Conservation (phyloP, 2,113 vertebrate species). For the Zosterops borbonicus region DNA sequence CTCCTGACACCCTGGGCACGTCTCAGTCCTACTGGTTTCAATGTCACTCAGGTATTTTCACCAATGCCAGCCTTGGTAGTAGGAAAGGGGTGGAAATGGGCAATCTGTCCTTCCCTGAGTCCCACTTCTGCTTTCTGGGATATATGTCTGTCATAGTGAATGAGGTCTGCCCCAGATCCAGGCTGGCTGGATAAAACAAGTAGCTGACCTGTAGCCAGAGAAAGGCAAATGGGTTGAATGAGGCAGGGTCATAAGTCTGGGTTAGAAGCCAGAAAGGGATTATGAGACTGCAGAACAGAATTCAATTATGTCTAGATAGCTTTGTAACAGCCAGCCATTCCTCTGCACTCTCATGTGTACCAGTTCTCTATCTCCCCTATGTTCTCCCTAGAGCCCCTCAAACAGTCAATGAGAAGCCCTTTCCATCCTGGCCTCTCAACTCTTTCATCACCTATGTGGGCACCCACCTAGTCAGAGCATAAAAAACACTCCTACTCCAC, state of each 20-base stretch:
- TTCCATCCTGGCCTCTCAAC: background rate
- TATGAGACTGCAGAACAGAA: background rate
- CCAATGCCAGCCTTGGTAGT: background rate
- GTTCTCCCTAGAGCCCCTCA: background rate
- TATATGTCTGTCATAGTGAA: background rate
- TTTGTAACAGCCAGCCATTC: background rate
- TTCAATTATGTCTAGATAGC: background rate
- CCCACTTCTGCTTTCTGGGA: background rate
- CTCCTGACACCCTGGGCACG: fast-evolving
- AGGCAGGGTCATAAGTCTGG: background rate
- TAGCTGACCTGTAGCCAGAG: background rate
- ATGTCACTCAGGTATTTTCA: background rate
- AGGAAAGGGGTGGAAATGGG: background rate
- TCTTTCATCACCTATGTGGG: background rate
- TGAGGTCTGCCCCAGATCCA: background rate
- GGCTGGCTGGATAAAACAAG: background rate
- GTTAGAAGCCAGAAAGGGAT: background rate
- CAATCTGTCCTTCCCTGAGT: background rate
- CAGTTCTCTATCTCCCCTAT: background rate
- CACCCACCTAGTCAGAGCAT: background rate
- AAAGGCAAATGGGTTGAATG: background rate
- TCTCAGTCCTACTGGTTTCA: background rate
- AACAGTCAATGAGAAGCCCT: background rate
- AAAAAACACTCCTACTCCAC: background rate
- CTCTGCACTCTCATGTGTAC: fast-evolving